A percentile compares a stretch with the other conserved stretches of the same genome.
phyloP scores from a whole-genome alignment of 1,140 invertebrate species.

The Brachionus plicatilis region DNA sequence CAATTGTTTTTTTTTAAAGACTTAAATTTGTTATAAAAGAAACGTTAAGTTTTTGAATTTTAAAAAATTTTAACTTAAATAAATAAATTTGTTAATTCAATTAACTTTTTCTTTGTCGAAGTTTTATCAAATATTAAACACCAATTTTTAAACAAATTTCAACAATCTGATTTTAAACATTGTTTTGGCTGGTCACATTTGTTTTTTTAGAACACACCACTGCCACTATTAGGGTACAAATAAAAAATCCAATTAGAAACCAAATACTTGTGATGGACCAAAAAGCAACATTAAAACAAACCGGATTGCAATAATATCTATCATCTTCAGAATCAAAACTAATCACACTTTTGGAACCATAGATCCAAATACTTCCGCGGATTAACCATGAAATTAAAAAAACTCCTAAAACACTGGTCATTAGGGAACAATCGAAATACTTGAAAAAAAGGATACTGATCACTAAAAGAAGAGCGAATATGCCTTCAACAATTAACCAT shows the following conservation, averaged over 20 bases:
- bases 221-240: background rate
- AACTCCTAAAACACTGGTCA: slow-evolving; percentile 9
- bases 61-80: no score
- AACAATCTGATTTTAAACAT: background rate
- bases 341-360: background rate
- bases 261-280: background rate
- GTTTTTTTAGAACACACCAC: background rate
- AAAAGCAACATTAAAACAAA: slow-evolving; percentile 3
- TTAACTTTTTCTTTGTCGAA: no score
- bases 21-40: no score
- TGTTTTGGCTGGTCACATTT: background rate
- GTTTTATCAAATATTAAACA: no score
- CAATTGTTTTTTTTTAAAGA: no score
- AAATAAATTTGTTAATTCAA: no score
- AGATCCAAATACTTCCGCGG: slow-evolving; percentile 7
- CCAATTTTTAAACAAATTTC: no score
- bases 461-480: background rate
- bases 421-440: slow-evolving; percentile 6
- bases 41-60: no score
- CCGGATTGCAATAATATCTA: background rate
- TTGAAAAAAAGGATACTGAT: slow-evolving; percentile 5
- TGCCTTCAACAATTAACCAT: background rate
- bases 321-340: background rate
- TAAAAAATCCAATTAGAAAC: background rate
- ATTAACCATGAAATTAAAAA: slow-evolving; percentile 25